Evolutionary conservation across 2,888 invertebrate species (phyloP).

Genomic region (Eristalis pertinax): DNA sequence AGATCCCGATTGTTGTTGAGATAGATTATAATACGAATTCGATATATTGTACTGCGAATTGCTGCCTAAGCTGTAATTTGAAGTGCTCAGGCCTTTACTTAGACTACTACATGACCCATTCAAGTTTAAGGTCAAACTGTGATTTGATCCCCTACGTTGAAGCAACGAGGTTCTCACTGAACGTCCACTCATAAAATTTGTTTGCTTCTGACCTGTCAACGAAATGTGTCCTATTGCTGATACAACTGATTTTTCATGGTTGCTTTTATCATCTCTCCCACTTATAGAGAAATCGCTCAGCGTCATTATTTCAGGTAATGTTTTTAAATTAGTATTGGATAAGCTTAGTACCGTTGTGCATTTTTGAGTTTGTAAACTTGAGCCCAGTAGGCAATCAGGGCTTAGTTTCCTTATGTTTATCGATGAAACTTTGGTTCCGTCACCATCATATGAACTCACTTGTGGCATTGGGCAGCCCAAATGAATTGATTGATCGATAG

Average conservation of each 20-base stretch:
- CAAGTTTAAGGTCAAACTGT: slow-evolving; percentile 84
- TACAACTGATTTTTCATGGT: slow-evolving; percentile 16
- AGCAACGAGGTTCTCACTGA: slow-evolving; percentile 76
- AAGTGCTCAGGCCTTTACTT: slow-evolving; percentile 82
- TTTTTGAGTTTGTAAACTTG: slow-evolving; percentile 85
- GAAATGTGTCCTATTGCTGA: slow-evolving; percentile 4
- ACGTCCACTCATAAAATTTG: slow-evolving; percentile 17
- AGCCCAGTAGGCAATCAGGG: slow-evolving; percentile 78
- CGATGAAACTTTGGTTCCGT: slow-evolving; percentile 16
- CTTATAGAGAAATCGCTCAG: slow-evolving; percentile 84
- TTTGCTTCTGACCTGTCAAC: slow-evolving; percentile 31
- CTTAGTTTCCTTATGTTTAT: slow-evolving; percentile 30
- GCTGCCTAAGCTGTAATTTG: slow-evolving; percentile 78
- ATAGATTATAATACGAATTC: slow-evolving; percentile 73
- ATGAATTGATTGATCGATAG: slow-evolving; percentile 2
- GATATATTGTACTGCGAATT: slow-evolving; percentile 81
- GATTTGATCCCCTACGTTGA: slow-evolving; percentile 85
- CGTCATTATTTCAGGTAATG: slow-evolving; percentile 87
- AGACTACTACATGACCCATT: slow-evolving; percentile 83
- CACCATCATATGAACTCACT: background rate
- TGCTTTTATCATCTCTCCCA: slow-evolving; percentile 10
- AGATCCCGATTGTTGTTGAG: slow-evolving; percentile 26
- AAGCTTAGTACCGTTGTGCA: slow-evolving; percentile 84
- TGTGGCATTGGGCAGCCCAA: background rate
- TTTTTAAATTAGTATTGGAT: slow-evolving; percentile 88